Base-by-base conservation (phyloP, 2,888 invertebrate genomes). In the Gortyna flavago region DNA sequence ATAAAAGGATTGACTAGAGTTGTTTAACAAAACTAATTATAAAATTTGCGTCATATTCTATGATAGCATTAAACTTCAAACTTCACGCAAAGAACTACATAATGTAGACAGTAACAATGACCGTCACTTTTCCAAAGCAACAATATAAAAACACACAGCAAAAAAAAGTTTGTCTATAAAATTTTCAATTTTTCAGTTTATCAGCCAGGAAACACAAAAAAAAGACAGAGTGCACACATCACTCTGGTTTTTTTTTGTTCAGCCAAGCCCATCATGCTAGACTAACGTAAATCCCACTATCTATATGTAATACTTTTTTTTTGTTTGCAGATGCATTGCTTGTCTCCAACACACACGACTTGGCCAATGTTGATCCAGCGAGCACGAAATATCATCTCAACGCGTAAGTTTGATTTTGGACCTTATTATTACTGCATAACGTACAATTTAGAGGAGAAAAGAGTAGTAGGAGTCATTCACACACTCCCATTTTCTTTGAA, bases 301-400 rank as follows among this genome's bases (percentile, higher is more conserved):
- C 75, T 87, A 81, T 80, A 80, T 81, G 85, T 18, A 73, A 91
- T 87, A 91, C 88, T 85, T 88, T 89, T 87, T 93, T 89, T 93
- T 93, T 93, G 91, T 92, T 93, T 92, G 87, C 95, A 95, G 95
- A 94, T 92, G 93, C 94, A 79, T 89, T 92, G 85, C 90, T 92
- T 90, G 93, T 93, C 90, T 87, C 89, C 89, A 90, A 90, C 90
- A 91, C 89, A 87, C 92, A 90, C 77, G 90, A 92, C 88, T 91
- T 92, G 87, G 87, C 92, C 88, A 88, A 89, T 90, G 90, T 91
- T 89, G 91, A 90, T 89, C 88, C 87, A 87, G 85, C 87, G 81
- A 82, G 44, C 75, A 86, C 79, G 80, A 89, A 88, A 85, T 88
- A 90, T 85, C 77, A 74, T 85, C 77, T 86, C 54, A 71, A 79